phyloP scores from a whole-genome alignment of 2,888 invertebrate genomes.

The Pteria penguin region DNA sequence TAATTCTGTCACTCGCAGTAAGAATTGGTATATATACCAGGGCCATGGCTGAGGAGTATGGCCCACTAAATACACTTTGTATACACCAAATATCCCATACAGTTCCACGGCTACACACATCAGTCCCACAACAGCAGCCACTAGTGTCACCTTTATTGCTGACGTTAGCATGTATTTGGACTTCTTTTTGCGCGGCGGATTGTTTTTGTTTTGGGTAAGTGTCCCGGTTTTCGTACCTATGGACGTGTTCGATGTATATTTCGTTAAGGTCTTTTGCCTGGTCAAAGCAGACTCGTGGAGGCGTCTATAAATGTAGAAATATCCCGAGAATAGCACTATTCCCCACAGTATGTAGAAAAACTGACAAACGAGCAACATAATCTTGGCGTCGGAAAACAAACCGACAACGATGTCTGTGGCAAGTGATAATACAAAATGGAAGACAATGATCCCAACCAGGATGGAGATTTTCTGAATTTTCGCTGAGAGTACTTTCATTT shows the following conservation, averaged over 20 bases:
- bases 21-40: conserved; percentile 94
- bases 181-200: neutral
- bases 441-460: conserved; percentile 88
- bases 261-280: conserved; percentile 72
- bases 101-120: conserved; percentile 91
- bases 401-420: conserved; percentile 86
- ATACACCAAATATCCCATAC: conserved; percentile 87
- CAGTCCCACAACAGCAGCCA: conserved; percentile 91
- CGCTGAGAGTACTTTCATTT: conserved; percentile 78
- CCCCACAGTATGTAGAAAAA: conserved; percentile 91
- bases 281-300: conserved; percentile 73
- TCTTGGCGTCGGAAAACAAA: conserved; percentile 57
- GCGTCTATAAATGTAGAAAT: conserved; percentile 82
- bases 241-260: conserved; percentile 26
- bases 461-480: conserved; percentile 88
- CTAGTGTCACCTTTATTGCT: conserved; percentile 93
- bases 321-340: conserved; percentile 90
- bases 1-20: conserved; percentile 90
- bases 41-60: conserved; percentile 86
- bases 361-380: conserved; percentile 83
- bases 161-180: conserved; percentile 85
- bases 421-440: conserved; percentile 90
- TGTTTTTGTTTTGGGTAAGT: conserved; percentile 14
- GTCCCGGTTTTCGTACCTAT: neutral
- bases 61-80: conserved; percentile 76